Base-by-base conservation (phyloP, 2,888 invertebrate genomes). In the Ommatoiulus sabulosus region DNA sequence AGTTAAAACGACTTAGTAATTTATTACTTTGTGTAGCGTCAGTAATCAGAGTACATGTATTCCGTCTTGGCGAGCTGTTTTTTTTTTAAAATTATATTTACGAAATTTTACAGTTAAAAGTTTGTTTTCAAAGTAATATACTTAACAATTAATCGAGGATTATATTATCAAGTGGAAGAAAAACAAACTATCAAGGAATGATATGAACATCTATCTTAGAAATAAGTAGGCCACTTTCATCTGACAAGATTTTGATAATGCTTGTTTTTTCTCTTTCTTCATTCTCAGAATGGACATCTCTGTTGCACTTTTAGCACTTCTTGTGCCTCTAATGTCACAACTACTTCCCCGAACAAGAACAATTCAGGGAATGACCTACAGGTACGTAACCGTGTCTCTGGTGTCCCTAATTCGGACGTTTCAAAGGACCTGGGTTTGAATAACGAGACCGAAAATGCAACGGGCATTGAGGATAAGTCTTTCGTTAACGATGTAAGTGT, bases 231-330 rank as follows among this genome's bases (percentile, higher is more conserved):
- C 57, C 12, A n/a, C 2, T n/a, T 46, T 4, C 87, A n/a, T 86
- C 44, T 35, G 12, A 84, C 35, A 12, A 72, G 35, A 57, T 63
- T 15, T 35, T 35, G 63, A 57, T 72, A 5, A 87, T 57, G 10
- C 12, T 63, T 63, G n/a, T 87, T 63, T 87, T 44, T 6, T 87
- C 72, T 43, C n/a, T 48, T 63, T 89, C 72, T 17, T 89, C 44
- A 94, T 90, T 90, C 92, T 90, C 92, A 93, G 93, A 93, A 93
- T 92, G 93, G 93, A 92, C 92, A 93, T 92, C 92, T 93, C 92
- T 93, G 93, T 93, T 93, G 93, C 92, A 93, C 93, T 92, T 93
- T 93, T 92, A 93, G 93, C 93, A 92, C 93, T 92, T 92, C 92
- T 92, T 93, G 93, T 91, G 91, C 92, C 80, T 44, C 80, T 57